phyloP scores from a whole-genome alignment of 2,113 vertebrate species.

The Cyphomyrus plagiostoma region DNA sequence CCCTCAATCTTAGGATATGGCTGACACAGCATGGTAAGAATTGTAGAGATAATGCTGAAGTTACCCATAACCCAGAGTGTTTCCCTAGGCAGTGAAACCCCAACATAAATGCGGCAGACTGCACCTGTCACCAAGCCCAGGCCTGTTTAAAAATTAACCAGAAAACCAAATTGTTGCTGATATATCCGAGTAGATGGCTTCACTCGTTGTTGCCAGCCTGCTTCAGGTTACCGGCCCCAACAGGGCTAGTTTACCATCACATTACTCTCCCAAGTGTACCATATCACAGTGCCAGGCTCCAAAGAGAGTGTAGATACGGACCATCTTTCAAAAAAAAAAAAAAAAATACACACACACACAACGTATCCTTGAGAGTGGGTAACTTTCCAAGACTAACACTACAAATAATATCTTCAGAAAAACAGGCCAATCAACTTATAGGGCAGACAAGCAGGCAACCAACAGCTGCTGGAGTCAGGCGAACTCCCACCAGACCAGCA shows the following conservation, averaged over 20 bases:
- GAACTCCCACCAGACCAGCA: neutral
- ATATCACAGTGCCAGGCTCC: neutral
- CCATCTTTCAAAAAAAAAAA: neutral
- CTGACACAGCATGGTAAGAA: neutral
- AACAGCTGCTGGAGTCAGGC: neutral
- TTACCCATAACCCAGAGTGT: neutral
- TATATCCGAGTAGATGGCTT: neutral
- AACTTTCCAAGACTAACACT: neutral
- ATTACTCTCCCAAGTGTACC: neutral
- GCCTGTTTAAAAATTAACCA: constrained; percentile 34
- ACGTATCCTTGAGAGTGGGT: neutral
- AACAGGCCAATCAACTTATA: neutral
- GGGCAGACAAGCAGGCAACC: neutral
- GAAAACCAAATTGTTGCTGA: constrained; percentile 19
- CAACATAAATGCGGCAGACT: constrained; percentile 9
- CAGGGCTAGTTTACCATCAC: neutral
- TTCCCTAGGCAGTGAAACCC: neutral
- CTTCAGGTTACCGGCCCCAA: neutral
- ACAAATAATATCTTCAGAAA: neutral
- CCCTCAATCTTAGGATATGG: neutral
- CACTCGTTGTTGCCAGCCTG: neutral
- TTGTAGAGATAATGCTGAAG: neutral
- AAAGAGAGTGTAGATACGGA: neutral
- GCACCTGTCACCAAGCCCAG: constrained; percentile 26
- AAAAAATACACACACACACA: neutral